Base-by-base conservation (phyloP, 2,888 invertebrate species). In the Conchocele bisecta region DNA sequence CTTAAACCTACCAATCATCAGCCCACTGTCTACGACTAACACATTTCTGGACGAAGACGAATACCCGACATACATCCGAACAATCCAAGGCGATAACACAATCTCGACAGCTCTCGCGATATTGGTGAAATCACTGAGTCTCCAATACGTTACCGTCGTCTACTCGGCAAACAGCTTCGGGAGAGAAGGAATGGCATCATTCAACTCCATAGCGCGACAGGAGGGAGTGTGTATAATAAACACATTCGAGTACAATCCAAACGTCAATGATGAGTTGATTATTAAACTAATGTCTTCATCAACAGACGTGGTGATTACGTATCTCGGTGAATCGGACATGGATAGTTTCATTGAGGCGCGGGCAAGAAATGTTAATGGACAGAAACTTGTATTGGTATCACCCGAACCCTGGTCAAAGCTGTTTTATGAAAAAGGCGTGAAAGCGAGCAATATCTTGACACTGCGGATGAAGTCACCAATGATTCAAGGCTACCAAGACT, bases 1-100 rank as follows among this genome's bases (percentile, higher is more conserved):
- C 17, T 61, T 93, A 83, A 89, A 92, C 54, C 90, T 93, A 20
- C 93, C 93, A 2, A 93, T 93, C 82, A 86, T 91, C 57, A 86
- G 87, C 59, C 83, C 86, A 2, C 76, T 84, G 37, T 83, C 88
- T 2, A 81, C 85, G 2, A 75, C 83, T 28, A 66, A 74, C 5
- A 54, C 56, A 4, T 82, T 89, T 42, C 72, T 79, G 26, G 66
- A 85, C 53, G 71, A 76, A 26, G 71, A 78, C 2, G 63, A 76
- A 6, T 86, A 76, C 58, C 83, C 83, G 15, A 85, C 83, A 6
- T 88, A 88, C 65, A 79, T 83, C 60, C 60, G 88, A 44, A 88
- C 89, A 6, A 71, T 88, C 0, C 88, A 86, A 46, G 85, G 87
- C 3, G 87, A 89, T 31, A 76, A 78, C 17, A 81, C 82, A 13